Percentiles rank a stretch among this genome's conserved stretches.
phyloP scores from a whole-genome alignment of 1,140 invertebrate species.

The Drosophila guanche region DNA sequence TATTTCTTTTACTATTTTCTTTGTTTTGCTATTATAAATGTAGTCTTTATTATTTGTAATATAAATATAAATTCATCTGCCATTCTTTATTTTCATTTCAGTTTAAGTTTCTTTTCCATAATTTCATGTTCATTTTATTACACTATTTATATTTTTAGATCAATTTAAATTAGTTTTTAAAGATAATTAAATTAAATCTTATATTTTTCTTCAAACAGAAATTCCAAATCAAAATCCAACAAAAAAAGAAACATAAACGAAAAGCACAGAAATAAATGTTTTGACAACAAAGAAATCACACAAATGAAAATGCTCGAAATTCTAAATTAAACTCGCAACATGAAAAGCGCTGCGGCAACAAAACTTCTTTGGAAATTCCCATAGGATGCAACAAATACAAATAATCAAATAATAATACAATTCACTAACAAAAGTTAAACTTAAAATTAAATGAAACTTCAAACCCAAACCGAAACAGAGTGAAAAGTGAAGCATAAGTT shows the following conservation, averaged over 20 bases:
- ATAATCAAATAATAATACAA: conserved; percentile 15
- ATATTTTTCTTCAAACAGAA: conserved; percentile 9
- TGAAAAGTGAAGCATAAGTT: conserved; percentile 50
- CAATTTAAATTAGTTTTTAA: background rate
- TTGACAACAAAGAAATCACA: conserved; percentile 6
- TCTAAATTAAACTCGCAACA: conserved; percentile 50
- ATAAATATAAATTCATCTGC: too few species aligned
- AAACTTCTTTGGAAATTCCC: conserved; percentile 35
- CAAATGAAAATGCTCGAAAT: conserved; percentile 27
- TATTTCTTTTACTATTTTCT: background rate
- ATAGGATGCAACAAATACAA: conserved; percentile 12
- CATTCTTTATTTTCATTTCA: too few species aligned
- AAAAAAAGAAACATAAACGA: background rate
- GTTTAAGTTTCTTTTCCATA: too few species aligned
- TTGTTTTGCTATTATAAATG: too few species aligned
- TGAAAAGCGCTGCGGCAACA: conserved; percentile 74
- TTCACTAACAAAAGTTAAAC: conserved; percentile 26
- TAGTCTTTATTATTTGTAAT: too few species aligned
- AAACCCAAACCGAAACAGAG: conserved; percentile 9
- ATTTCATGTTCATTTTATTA: background rate
- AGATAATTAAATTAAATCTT: background rate
- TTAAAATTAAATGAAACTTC: conserved; percentile 29
- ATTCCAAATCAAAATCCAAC: background rate
- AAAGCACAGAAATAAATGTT: conserved; percentile 3
- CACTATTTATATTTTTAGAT: background rate